phyloP scores from a whole-genome alignment of 1,140 invertebrate species.

The Drosophila nannoptera region DNA sequence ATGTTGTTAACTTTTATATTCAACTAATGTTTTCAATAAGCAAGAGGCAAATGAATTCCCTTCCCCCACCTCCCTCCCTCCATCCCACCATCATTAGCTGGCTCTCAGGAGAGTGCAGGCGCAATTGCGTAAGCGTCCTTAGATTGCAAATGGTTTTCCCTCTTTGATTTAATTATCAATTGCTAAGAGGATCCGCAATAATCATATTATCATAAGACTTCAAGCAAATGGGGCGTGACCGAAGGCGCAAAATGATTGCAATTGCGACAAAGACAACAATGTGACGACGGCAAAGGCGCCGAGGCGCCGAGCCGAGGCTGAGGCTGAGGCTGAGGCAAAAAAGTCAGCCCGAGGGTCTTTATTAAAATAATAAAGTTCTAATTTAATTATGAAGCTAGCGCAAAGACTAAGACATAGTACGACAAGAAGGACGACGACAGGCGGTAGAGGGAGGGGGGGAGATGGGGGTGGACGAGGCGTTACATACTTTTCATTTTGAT shows the following conservation, averaged over 20 bases:
- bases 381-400: conserved; percentile 66
- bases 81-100: not conserved
- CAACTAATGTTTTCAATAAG: conserved; percentile 1
- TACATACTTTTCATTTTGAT: conserved; percentile 73
- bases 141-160: not conserved
- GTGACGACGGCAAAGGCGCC: not conserved
- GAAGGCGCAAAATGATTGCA: conserved; percentile 38
- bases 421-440: conserved; percentile 4
- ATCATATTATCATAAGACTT: conserved; percentile 48
- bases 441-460: not conserved
- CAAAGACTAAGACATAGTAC: conserved; percentile 33
- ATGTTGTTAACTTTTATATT: conserved; percentile 11
- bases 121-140: not conserved
- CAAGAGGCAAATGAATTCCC: not conserved
- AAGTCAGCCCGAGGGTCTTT: conserved; percentile 60
- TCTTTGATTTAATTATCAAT: not conserved
- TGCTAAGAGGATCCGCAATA: conserved; percentile 34
- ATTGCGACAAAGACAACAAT: conserved; percentile 30
- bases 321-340: conserved; percentile 22
- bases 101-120: not conserved
- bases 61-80: not conserved
- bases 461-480: not conserved
- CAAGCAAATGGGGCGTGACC: conserved; percentile 41
- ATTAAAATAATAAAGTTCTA: conserved; percentile 78
- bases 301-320: not conserved